Base-by-base conservation (phyloP, 2,888 invertebrate species). In the Melanotus villosus region DNA sequence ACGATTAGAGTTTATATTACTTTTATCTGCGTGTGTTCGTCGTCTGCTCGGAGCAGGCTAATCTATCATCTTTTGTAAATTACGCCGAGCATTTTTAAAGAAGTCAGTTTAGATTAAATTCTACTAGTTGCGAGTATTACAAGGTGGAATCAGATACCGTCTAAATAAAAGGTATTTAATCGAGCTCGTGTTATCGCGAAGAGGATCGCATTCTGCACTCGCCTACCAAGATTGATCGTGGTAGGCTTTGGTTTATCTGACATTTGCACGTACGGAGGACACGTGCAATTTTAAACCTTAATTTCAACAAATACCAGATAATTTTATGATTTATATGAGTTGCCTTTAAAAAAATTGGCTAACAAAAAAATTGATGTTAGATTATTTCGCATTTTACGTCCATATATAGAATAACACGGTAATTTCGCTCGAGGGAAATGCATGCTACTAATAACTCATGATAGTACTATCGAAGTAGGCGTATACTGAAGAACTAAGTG, bases 161-260 rank as follows among this genome's bases (percentile, higher is more conserved):
- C 71, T 70, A 73, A 74, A 76, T 76, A 74, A 74, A 75, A 75
- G 76, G 73, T 72, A 70, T 74, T 70, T 72, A 70, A 70, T 73
- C 73, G 68, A 58, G 21, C 43, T 63, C 67, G 68, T 71, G 75
- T 74, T 76, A 72, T 59, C 66, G 38, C 34, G 50, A 41, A 57
- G 65, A 68, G 60, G 73, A 77, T 77, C 77, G 70, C 71, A 74
- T 76, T 77, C 75, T 76, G 75, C 71, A 74, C 70, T 77, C 76
- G 76, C 77, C 77, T 76, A 76, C 76, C 70, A 72, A 77, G 77
- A 77, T 76, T 77, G 77, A 77, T 77, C 74, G 75, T 54, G 65
- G 73, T 66, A 69, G 69, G 71, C 73, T 71, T 74, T 73, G 73
- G 74, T 73, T 60, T 77, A 74, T 76, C 75, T 75, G 75, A 72